Evolutionary conservation across 2,797 vertebrate species (phyloP).

Genomic region (Siniperca scherzeri): DNA sequence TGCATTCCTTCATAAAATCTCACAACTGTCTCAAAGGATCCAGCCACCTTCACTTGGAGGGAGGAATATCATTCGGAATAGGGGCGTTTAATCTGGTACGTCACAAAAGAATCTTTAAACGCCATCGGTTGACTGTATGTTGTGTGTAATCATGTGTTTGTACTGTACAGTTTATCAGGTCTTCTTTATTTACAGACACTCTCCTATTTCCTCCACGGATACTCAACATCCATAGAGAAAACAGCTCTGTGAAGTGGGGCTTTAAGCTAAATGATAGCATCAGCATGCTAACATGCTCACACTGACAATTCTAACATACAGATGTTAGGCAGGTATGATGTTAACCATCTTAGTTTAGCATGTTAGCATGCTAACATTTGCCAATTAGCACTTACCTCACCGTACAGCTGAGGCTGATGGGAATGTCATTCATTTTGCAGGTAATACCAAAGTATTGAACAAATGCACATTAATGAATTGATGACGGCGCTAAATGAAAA

Average conservation of each 20-base stretch:
- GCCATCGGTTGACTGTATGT: background rate
- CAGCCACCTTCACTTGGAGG: conserved; percentile 86
- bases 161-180: background rate
- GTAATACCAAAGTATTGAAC: too few species aligned
- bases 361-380: background rate
- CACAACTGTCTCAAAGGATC: conserved; percentile 78
- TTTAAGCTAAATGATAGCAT: background rate
- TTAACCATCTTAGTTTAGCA: background rate
- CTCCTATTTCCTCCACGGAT: conserved; percentile 89
- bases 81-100: conserved; percentile 91
- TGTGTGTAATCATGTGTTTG: background rate
- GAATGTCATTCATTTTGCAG: background rate
- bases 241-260: background rate
- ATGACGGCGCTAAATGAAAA: background rate
- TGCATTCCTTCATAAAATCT: conserved; percentile 85
- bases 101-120: background rate
- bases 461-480: too few species aligned
- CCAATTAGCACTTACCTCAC: background rate
- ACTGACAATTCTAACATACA: background rate
- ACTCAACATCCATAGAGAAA: conserved; percentile 70
- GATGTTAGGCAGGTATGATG: background rate
- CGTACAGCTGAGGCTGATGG: background rate
- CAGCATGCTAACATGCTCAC: background rate
- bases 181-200: conserved; percentile 76
- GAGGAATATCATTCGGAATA: conserved; percentile 88